Evolutionary conservation across 23 tunicate genomes (phyloP).

Genomic region (Ascidia mentula): DNA sequence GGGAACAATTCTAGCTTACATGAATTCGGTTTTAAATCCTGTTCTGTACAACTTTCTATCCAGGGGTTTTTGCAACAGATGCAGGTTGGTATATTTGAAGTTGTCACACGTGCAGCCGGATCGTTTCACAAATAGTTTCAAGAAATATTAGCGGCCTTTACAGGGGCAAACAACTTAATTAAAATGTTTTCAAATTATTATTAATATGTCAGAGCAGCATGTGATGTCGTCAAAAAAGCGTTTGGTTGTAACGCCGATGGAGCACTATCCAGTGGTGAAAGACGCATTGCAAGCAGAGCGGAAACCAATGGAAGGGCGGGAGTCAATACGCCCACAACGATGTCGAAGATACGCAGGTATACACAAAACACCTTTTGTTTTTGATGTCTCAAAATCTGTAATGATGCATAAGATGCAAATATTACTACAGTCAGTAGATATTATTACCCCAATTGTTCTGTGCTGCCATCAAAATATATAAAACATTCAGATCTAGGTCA

Average conservation of each 20-base stretch:
- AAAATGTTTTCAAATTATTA: neutral
- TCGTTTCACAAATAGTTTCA: neutral
- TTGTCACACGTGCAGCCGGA: neutral
- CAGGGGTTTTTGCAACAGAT: neutral
- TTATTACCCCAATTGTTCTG: too few relatives aligned
- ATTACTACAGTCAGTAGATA: too few relatives aligned
- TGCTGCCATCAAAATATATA: too few relatives aligned
- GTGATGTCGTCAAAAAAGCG: neutral
- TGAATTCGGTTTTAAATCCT: neutral
- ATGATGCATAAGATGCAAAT: too few relatives aligned
- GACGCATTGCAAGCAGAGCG: neutral
- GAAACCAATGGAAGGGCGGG: neutral
- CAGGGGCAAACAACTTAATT: neutral
- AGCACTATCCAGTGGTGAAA: neutral
- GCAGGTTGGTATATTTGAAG: neutral
- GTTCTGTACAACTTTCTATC: neutral
- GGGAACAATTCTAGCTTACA: neutral
- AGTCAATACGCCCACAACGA: neutral
- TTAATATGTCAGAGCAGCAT: neutral
- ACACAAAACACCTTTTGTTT: too few relatives aligned
- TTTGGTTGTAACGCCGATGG: neutral
- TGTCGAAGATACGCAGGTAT: neutral
- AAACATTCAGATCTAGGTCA: too few relatives aligned
- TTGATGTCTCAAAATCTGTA: too few relatives aligned
- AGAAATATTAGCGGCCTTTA: neutral